These are phyloP conservation scores for Vultur gryphus DNA, from an alignment of 2,797 vertebrate genomes.

Conservation along the genomic window DNA sequence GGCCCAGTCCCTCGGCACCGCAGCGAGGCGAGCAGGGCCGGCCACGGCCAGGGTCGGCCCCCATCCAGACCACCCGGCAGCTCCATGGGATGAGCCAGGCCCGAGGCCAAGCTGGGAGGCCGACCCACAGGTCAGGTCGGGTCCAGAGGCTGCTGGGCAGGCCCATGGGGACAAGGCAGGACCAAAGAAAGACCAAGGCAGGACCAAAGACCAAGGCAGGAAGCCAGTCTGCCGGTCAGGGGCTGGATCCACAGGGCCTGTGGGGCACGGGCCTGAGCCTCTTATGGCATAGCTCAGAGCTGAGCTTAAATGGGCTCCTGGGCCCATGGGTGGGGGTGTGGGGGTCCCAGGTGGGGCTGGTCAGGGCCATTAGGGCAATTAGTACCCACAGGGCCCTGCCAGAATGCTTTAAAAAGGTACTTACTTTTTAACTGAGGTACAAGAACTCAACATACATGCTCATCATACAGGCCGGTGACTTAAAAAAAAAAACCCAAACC, in stretches of 20 bases:
- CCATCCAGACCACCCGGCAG: rapidly evolving
- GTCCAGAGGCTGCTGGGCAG: neutral
- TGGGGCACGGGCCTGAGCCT: rapidly evolving
- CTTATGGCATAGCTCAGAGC: neutral
- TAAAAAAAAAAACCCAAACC: neutral
- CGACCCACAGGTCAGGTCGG: neutral
- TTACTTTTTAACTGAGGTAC: neutral
- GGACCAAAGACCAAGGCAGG: neutral
- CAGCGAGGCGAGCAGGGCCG: neutral
- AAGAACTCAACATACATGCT: neutral
- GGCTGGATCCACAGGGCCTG: neutral
- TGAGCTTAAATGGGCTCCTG: neutral
- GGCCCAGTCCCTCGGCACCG: rapidly evolving
- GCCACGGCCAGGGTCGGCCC: too few species aligned
- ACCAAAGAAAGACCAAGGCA: neutral
- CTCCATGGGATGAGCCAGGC: rapidly evolving
- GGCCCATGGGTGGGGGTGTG: neutral
- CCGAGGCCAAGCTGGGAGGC: neutral
- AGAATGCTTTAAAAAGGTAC: neutral
- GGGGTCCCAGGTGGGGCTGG: neutral
- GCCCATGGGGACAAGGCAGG: neutral
- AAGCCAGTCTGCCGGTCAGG: neutral
- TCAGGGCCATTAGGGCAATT: neutral
- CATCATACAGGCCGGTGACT: neutral
- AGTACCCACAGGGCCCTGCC: neutral